Conservation (phyloP, 2,113 vertebrate genomes). For the Pardalotus punctatus region DNA sequence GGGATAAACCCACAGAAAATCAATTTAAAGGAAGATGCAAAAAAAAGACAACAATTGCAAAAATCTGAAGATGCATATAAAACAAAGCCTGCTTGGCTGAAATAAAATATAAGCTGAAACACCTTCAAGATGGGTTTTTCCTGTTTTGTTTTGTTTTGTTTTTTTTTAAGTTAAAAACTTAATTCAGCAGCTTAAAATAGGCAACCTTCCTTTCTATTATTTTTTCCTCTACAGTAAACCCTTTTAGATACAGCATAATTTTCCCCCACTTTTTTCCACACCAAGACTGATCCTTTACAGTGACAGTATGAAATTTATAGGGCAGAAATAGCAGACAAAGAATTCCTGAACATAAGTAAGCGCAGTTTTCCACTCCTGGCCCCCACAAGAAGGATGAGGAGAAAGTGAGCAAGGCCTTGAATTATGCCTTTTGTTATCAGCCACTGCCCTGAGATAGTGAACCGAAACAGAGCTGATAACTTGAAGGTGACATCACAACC, state of each 20-base stretch:
- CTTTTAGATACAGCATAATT: neutral
- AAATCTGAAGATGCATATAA: neutral
- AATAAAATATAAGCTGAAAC: neutral
- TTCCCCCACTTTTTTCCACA: neutral
- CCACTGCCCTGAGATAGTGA: conserved; percentile 52
- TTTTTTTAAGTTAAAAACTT: neutral
- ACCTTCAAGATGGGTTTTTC: neutral
- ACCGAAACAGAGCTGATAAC: conserved; percentile 66
- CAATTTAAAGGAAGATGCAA: neutral
- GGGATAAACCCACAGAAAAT: neutral
- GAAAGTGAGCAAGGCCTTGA: conserved; percentile 65
- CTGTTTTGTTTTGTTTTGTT: neutral
- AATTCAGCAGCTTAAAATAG: neutral
- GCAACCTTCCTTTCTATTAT: neutral
- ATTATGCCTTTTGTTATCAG: conserved; percentile 68
- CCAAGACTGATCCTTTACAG: neutral
- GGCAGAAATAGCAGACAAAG: conserved; percentile 19
- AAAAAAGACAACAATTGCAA: neutral
- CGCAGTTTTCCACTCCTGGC: conserved; percentile 55
- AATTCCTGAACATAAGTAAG: conserved; percentile 62
- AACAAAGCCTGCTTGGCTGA: neutral
- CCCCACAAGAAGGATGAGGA: neutral
- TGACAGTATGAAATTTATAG: neutral
- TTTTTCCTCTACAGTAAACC: neutral
- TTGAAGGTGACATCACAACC: conserved; percentile 75